Evolutionary conservation across 1,140 invertebrate genomes (phyloP).

Genomic region (Trinorchestia longiramus): DNA sequence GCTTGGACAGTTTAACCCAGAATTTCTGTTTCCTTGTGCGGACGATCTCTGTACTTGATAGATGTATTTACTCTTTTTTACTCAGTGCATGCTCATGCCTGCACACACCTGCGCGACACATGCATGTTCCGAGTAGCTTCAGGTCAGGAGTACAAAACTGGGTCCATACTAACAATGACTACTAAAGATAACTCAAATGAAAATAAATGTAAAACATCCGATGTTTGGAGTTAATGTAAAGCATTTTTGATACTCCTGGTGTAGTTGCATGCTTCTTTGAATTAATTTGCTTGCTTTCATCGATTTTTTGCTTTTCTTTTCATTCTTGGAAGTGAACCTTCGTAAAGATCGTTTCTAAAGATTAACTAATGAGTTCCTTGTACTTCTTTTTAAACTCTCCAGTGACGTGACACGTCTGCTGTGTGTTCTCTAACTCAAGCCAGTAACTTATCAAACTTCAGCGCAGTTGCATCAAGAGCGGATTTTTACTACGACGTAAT

Average conservation of each 20-base stretch:
- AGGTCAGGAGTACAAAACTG: too few species aligned
- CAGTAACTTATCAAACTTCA: not conserved
- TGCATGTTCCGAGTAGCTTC: not conserved
- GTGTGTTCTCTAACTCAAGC: not conserved
- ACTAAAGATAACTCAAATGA: too few species aligned
- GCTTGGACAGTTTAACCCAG: not conserved
- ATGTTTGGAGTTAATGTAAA: not conserved
- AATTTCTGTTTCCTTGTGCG: not conserved
- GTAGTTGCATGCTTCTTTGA: not conserved
- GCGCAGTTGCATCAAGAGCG: not conserved
- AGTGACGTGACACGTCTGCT: not conserved
- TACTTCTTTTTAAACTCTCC: not conserved
- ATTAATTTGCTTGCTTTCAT: not conserved
- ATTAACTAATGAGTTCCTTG: not conserved
- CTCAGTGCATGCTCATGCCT: not conserved
- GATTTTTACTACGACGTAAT: not conserved
- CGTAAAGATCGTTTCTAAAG: not conserved
- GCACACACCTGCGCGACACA: not conserved
- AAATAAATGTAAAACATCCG: too few species aligned
- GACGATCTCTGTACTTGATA: not conserved
- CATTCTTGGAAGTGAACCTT: not conserved
- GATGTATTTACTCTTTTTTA: not conserved
- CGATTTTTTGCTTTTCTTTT: not conserved
- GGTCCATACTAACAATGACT: too few species aligned
- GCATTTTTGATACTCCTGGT: not conserved